Conservation (phyloP, 2,113 vertebrate genomes). For the Prunella fulvescens region DNA sequence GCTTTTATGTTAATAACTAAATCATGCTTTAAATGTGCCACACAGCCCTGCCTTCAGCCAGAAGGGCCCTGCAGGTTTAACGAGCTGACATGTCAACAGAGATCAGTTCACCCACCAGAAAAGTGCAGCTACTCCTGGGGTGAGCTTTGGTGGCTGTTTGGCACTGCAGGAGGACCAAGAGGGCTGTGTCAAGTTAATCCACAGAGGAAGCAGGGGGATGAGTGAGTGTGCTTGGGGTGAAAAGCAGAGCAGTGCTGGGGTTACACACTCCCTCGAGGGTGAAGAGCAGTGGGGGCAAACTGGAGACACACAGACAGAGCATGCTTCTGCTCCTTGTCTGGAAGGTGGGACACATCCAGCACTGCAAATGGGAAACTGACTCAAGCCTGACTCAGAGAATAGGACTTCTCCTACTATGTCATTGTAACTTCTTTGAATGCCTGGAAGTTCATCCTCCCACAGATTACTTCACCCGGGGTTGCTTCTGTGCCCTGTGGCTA, state of each 20-base stretch:
- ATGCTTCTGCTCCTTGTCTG: not conserved
- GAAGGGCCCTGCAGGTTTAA: constrained; percentile 24
- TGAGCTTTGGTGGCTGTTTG: not conserved
- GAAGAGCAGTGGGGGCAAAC: not conserved
- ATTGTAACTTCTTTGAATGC: not conserved
- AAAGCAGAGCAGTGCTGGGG: not conserved
- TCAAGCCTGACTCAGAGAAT: constrained; percentile 22
- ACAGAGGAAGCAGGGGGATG: not conserved
- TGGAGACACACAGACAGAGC: not conserved
- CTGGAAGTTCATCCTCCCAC: not conserved
- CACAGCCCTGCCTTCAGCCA: not conserved
- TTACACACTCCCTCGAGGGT: not conserved
- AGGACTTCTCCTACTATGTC: not conserved
- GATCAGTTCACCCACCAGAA: constrained; percentile 49
- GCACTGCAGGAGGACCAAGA: not conserved
- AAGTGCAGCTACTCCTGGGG: not conserved
- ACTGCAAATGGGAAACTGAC: not conserved
- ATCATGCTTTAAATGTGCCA: not conserved
- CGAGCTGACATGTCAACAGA: constrained; percentile 50
- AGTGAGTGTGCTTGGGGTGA: accelerated
- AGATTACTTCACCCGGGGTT: not conserved
- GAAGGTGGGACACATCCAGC: not conserved
- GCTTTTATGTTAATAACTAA: constrained; percentile 42
- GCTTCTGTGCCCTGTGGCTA: not conserved
- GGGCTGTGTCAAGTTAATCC: not conserved